phyloP scores from a whole-genome alignment of 1,140 invertebrate genomes.

The Cotesia typhae region DNA sequence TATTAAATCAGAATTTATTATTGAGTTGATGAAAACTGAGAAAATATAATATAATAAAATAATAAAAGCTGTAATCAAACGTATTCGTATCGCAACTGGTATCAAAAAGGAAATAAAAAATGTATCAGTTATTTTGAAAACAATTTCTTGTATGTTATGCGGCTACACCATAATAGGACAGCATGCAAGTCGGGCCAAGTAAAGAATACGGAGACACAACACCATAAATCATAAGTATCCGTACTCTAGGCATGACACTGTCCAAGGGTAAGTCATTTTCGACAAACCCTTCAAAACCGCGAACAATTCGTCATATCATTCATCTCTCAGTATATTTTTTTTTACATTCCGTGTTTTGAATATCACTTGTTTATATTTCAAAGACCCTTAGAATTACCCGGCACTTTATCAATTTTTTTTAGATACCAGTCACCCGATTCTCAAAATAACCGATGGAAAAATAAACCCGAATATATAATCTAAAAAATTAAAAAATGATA shows the following conservation, averaged over 20 bases:
- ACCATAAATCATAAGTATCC: slow-evolving; percentile 63
- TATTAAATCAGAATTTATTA: not conserved
- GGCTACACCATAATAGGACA: slow-evolving; percentile 62
- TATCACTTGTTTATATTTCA: too few relatives aligned
- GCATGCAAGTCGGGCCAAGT: slow-evolving; percentile 67
- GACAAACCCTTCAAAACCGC: slow-evolving; percentile 41
- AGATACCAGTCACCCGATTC: too few relatives aligned
- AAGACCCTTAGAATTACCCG: not conserved
- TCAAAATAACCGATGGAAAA: too few relatives aligned
- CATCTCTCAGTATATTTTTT: not conserved
- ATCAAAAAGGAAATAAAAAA: slow-evolving; percentile 41
- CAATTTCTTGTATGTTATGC: slow-evolving; percentile 65
- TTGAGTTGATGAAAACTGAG: too few relatives aligned
- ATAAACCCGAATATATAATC: too few relatives aligned
- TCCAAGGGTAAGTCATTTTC: slow-evolving; percentile 66
- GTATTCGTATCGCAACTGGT: not conserved
- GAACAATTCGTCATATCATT: slow-evolving; percentile 13
- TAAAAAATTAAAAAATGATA: too few relatives aligned
- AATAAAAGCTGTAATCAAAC: not conserved
- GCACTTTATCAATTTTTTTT: not conserved
- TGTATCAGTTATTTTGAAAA: slow-evolving; percentile 42
- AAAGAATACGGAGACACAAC: slow-evolving; percentile 64
- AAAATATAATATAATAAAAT: not conserved
- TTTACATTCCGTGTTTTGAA: not conserved
- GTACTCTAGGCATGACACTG: slow-evolving; percentile 64